Conservation (phyloP, 2,888 invertebrate genomes). For the Temnothorax ravouxi region DNA sequence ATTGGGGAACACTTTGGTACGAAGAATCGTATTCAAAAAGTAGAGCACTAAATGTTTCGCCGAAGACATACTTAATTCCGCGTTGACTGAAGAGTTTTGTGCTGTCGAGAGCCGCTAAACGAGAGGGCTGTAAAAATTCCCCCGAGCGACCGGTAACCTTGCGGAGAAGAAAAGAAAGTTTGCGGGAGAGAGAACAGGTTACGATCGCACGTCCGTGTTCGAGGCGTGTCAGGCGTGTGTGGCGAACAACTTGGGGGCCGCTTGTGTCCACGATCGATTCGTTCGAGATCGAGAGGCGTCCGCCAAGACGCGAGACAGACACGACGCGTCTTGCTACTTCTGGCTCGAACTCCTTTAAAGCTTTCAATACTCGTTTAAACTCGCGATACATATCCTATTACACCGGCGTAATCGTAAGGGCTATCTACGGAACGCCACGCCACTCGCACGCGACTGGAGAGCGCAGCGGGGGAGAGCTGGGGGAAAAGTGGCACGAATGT, state of each 20-base stretch:
- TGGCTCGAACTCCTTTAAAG: slow-evolving; percentile 25
- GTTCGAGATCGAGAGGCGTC: slow-evolving; percentile 63
- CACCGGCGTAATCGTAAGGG: slow-evolving; percentile 51
- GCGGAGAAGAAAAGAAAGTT: slow-evolving; percentile 10
- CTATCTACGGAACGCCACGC: slow-evolving; percentile 59
- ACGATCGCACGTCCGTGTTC: slow-evolving; percentile 59
- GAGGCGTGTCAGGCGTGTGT: slow-evolving; percentile 11
- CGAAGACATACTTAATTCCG: slow-evolving; percentile 39
- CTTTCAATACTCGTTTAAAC: slow-evolving; percentile 57
- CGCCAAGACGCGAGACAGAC: slow-evolving; percentile 15
- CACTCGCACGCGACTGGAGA: slow-evolving; percentile 36
- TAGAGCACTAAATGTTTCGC: slow-evolving; percentile 33
- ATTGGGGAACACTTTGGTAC: slow-evolving; percentile 14
- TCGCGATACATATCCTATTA: slow-evolving; percentile 66
- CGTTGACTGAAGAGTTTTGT: slow-evolving; percentile 38
- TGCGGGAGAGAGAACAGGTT: slow-evolving; percentile 5
- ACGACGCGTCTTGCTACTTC: slow-evolving; percentile 15
- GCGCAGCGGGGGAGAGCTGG: slow-evolving; percentile 2
- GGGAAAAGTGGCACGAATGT: slow-evolving; percentile 49
- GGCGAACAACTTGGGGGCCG: slow-evolving; percentile 33
- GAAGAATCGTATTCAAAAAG: slow-evolving; percentile 32
- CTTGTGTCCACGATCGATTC: slow-evolving; percentile 53
- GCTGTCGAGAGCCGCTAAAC: slow-evolving; percentile 5
- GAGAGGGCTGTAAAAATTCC: slow-evolving; percentile 10
- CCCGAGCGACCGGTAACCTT: not conserved